phyloP scores from a whole-genome alignment of 2,888 invertebrate genomes.

The Fragum fragum region DNA sequence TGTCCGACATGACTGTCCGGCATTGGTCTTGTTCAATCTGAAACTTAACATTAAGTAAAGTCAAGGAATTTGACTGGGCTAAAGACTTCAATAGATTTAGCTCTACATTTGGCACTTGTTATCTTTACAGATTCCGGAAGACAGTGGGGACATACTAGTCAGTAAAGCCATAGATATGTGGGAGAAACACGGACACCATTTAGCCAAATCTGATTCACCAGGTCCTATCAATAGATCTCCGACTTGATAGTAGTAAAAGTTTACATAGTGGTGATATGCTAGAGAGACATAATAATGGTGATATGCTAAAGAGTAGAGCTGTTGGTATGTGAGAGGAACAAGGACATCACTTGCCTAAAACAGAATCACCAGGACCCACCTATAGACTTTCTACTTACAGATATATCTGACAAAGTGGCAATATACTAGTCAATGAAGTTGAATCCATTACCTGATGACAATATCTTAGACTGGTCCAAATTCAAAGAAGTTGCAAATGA shows the following conservation, averaged over 20 bases:
- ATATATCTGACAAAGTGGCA: no score
- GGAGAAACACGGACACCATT: constrained; percentile 91
- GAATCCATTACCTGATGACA: no score
- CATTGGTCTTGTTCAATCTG: no score
- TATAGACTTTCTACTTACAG: constrained; percentile 64
- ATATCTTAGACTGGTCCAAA: no score
- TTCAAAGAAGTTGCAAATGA: no score
- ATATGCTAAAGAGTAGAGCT: constrained; percentile 94
- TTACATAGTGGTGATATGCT: no score
- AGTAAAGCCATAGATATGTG: constrained; percentile 95
- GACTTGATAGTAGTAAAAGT: constrained; percentile 32
- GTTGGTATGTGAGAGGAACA: constrained; percentile 95
- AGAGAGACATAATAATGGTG: no score
- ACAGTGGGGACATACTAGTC: constrained; percentile 93
- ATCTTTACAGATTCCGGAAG: constrained; percentile 92
- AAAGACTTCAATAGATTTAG: no score
- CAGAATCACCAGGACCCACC: constrained; percentile 73
- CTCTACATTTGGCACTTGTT: no score
- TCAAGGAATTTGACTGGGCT: no score
- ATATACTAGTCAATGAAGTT: constrained; percentile 93
- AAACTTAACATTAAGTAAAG: no score
- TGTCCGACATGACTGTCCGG: no score
- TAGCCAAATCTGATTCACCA: constrained; percentile 77
- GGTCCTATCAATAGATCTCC: constrained; percentile 67
- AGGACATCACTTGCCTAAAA: constrained; percentile 87